Evolutionary conservation across 2,797 vertebrate genomes (phyloP), one percentile per base, ranked within the genome.

Genomic region (Lates japonicus): DNA sequence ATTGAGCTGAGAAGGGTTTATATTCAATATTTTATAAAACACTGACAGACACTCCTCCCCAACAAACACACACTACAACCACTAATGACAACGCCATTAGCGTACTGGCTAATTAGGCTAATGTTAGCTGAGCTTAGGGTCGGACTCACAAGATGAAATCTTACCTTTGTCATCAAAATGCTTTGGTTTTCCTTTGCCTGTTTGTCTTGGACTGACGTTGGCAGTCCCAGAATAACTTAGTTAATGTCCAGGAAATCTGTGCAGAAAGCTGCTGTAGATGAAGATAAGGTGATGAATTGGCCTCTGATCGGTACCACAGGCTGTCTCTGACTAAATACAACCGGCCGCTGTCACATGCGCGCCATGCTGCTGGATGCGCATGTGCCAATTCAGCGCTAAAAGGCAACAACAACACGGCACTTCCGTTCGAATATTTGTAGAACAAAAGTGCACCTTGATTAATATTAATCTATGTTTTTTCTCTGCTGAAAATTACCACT

Each of bases 111-210:
- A 44, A 33, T 7, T 2, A 14, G 6, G 83, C 80, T 87, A 88
- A 80, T 29, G 48, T 78, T 87, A 82, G 87, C 84, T 33, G 33
- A 74, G 58, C 41, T 22, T 22, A 19, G 16, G 37, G 22, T 64
- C 62, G 37, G 31, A 20, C 20, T 49, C 10, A 11, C 1, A 7
- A 22, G 2, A 74, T 59, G 0, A 33, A 61, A 39, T 59, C 77
- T 87, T 81, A 90, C 90, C 86, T 91, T 80, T 85, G 17, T 84
- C 82, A 85, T 83, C 39, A 87, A 90, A 80, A 8, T 54, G 5
- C 48, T 54, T 4, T 3, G 8, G 3, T 64, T 64, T 29, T 58
- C 44, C 44, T 76, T 35, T 22, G 7, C 73, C 16, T 33, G 19
- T 67, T 25, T 31, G 4, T 35, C 37, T 42, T 42, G 42, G 42